Conservation (phyloP, 2,797 vertebrate genomes). For the Petrocephalus sullivani region DNA sequence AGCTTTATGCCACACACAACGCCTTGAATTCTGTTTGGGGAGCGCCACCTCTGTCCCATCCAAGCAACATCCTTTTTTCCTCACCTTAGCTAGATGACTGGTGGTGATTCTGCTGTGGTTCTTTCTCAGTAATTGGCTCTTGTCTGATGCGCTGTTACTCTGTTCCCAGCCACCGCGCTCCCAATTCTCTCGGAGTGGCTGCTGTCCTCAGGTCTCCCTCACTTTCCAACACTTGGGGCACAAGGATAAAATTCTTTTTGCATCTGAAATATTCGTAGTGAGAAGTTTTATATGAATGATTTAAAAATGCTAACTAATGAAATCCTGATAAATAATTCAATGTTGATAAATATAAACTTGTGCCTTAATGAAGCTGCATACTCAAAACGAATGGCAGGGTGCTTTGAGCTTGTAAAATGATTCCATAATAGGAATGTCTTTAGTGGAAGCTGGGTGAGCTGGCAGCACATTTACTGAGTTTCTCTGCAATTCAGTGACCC, state of each 20-base stretch:
- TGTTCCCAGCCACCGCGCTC: background rate
- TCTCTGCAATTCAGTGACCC: background rate
- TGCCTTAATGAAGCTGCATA: background rate
- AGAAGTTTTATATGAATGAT: background rate
- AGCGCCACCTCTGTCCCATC: background rate
- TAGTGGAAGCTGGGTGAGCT: constrained; percentile 4
- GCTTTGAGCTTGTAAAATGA: background rate
- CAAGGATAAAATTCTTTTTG: background rate
- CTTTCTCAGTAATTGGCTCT: background rate
- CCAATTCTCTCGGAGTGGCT: background rate
- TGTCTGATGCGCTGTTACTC: background rate
- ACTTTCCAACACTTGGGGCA: background rate
- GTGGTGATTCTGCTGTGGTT: background rate
- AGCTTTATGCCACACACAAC: background rate
- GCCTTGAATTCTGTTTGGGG: background rate
- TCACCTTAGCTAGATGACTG: background rate
- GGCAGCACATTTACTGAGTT: background rate
- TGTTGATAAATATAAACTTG: background rate
- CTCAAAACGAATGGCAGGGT: background rate
- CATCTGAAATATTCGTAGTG: background rate
- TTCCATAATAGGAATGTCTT: constrained; percentile 17
- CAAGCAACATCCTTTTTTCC: background rate
- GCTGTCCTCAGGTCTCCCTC: background rate
- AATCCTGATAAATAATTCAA: background rate
- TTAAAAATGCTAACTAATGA: background rate